Evolutionary conservation across 2,113 vertebrate genomes (phyloP).

Genomic region (Eidolon helvum): DNA sequence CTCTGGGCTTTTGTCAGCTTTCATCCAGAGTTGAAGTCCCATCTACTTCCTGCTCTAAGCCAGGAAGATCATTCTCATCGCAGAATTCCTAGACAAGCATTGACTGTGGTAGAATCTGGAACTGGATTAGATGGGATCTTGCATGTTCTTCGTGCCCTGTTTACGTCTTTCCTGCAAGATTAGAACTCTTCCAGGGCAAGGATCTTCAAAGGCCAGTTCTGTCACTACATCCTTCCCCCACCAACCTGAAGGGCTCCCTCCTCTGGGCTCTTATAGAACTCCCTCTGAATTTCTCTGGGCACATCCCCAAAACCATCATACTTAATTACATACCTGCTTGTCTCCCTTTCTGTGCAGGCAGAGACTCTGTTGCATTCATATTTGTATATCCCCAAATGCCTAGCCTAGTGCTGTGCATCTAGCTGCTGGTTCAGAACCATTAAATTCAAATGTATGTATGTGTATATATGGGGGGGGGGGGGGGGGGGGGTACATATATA

Average conservation of each 20-base stretch:
- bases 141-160: slow-evolving; percentile 21
- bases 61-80: neutral
- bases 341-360: neutral
- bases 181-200: neutral
- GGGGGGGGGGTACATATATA: too few relatives aligned
- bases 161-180: neutral
- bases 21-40: neutral
- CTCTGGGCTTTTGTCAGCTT: neutral
- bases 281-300: neutral
- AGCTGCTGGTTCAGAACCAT: neutral
- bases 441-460: neutral
- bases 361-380: neutral
- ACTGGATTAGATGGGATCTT: neutral
- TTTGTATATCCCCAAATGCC: neutral
- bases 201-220: neutral
- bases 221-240: neutral
- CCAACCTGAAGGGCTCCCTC: slow-evolving; percentile 61
- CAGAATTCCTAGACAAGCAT: neutral
- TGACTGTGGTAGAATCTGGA: neutral
- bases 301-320: neutral
- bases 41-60: neutral
- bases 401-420: neutral
- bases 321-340: neutral
- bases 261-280: slow-evolving; percentile 62
- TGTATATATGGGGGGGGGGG: too few relatives aligned